Evolutionary conservation across 2,797 vertebrate species (phyloP).

Genomic region (Brotula barbata): DNA sequence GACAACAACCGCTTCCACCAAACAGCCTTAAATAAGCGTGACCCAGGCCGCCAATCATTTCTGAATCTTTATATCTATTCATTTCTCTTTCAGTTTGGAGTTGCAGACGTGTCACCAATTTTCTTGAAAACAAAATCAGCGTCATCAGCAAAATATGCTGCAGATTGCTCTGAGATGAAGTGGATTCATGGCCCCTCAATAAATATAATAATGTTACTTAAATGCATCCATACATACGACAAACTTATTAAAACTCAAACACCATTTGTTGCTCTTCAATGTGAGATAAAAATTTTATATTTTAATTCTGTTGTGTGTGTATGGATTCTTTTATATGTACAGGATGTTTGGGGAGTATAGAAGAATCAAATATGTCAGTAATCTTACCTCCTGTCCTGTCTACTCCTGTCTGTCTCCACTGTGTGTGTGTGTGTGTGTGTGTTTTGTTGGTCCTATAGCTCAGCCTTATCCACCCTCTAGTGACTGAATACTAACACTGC

Average conservation of each 20-base stretch:
- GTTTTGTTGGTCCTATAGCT: constrained; percentile 42
- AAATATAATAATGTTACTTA: too few relatives aligned
- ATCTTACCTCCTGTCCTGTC: constrained; percentile 54
- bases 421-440: too few relatives aligned
- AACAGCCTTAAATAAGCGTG: constrained; percentile 7
- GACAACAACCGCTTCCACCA: not conserved
- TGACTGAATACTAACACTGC: constrained; percentile 54
- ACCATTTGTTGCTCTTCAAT: too few relatives aligned
- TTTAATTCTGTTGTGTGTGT: not conserved
- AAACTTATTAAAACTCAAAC: not conserved
- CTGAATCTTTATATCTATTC: not conserved
- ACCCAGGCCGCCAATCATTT: constrained; percentile 9
- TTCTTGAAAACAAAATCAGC: constrained; percentile 9
- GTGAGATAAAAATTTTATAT: not conserved
- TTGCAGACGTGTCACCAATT: not conserved
- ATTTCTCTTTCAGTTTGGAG: constrained; percentile 2
- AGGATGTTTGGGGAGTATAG: not conserved
- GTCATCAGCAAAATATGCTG: constrained; percentile 8
- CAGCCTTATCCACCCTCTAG: constrained; percentile 76
- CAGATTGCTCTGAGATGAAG: constrained; percentile 16
- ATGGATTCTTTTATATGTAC: not conserved
- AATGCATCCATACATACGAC: too few relatives aligned
- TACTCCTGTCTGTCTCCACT: too few relatives aligned
- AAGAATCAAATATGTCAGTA: constrained; percentile 11
- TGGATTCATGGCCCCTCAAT: constrained; percentile 15